phyloP scores from a whole-genome alignment of 2,888 invertebrate genomes.

The Lissonota sp. region DNA sequence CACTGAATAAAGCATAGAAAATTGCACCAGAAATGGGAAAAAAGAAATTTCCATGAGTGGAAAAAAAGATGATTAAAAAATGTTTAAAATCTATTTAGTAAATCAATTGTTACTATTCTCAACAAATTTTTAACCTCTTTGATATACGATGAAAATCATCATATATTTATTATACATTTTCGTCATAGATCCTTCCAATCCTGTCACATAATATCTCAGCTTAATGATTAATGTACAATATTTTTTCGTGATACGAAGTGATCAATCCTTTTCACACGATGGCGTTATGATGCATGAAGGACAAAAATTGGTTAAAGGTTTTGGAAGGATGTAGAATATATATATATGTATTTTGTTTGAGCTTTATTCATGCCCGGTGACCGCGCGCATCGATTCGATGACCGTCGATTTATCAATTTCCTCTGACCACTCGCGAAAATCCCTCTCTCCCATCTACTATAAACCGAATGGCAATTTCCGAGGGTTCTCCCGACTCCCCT shows the following conservation, averaged over 20 bases:
- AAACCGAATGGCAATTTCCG: slow-evolving; percentile 48
- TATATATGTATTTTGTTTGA: slow-evolving; percentile 9
- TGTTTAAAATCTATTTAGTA: neutral
- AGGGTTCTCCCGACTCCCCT: slow-evolving; percentile 1
- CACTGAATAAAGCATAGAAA: neutral
- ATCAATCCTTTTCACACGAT: slow-evolving; percentile 33
- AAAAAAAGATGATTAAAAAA: neutral
- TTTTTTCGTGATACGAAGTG: slow-evolving; percentile 16
- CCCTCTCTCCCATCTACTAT: neutral
- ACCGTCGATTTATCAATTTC: slow-evolving; percentile 51
- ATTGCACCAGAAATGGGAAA: neutral
- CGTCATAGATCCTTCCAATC: neutral
- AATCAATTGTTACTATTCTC: neutral
- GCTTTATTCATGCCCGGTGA: slow-evolving; percentile 35
- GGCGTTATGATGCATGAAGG: neutral
- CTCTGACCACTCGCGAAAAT: slow-evolving; percentile 24
- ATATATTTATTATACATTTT: neutral
- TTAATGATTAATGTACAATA: slow-evolving; percentile 21
- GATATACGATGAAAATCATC: too few relatives aligned
- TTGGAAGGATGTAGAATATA: neutral
- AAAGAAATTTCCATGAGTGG: neutral
- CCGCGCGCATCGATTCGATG: slow-evolving; percentile 45
- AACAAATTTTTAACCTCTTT: too few relatives aligned
- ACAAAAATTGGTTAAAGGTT: neutral
- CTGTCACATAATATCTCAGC: slow-evolving; percentile 18